A percentile compares a stretch with the other conserved stretches of the same genome.
Conservation (phyloP, 2,113 vertebrate genomes). For the Petaurus breviceps region DNA sequence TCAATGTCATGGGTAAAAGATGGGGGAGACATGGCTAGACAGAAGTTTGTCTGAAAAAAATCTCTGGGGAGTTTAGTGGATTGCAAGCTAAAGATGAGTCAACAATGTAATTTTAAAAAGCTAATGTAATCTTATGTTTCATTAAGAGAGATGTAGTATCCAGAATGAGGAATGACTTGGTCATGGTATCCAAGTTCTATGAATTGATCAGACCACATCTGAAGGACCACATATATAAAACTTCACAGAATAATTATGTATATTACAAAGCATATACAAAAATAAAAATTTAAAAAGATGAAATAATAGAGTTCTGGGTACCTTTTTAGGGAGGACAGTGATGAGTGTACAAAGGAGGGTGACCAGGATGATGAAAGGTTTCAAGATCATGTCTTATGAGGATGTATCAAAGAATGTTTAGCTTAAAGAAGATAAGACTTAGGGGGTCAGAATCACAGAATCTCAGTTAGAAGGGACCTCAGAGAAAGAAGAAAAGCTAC, state of each 20-base stretch:
- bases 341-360: background rate
- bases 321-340: background rate
- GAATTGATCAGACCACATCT: background rate
- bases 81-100: background rate
- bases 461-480: background rate
- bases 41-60: background rate
- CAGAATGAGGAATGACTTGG: background rate
- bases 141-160: background rate
- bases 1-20: slow-evolving; percentile 17
- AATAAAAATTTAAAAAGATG: background rate
- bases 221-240: background rate
- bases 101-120: background rate
- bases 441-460: background rate
- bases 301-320: background rate
- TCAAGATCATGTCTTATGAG: background rate
- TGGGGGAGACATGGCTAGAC: background rate
- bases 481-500: background rate
- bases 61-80: background rate
- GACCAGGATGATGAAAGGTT: background rate
- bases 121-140: background rate
- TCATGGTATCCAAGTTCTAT: background rate
- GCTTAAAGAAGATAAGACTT: background rate
- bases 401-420: background rate
- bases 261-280: background rate
- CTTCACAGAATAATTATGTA: background rate